Evolutionary conservation across 1,140 invertebrate species (phyloP), one percentile per base, ranked within the genome.

Genomic region (Drosophila pseudoobscura): DNA sequence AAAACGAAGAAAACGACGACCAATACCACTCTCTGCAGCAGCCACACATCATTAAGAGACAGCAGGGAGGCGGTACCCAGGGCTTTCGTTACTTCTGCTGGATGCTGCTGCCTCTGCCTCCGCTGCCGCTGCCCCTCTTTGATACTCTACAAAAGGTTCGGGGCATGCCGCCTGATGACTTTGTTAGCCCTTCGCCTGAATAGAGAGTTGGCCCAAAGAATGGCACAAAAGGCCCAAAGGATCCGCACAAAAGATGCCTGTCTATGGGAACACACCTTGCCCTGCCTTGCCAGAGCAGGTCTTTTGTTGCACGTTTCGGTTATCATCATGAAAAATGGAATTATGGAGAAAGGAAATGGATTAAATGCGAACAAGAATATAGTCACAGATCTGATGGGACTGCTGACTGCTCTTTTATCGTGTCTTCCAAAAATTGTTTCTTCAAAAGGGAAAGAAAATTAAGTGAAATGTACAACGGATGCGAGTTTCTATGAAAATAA

Each of bases 11-110:
- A 39, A 41, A 39, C 9, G 43, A 43, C 22, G n/a, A 50, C 43
- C 43, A 49, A 26, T 43, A 52, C 56, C 64, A 69, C 45, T 85
- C 82, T 85, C 78, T 87, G 82, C 80, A 76, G 78, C 78, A 80
- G 77, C 78, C 77, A 87, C 82, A 87, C 80, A 88, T 87, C 82
- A 87, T 87, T 87, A 87, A 62, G 78, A 78, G 83, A 75, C 83
- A 80, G 77, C 77, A 68, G 80, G 79, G 71, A 75, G 71, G 71
- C 71, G 71, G 74, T 74, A 61, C 70, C 69, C 49, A 53, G 60
- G 49, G 35, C 71, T 75, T 75, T 74, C 71, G 71, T 75, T 74
- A 52, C 69, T 70, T 74, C 71, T 24, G 60, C 20, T 20, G 20
- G 20, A 20, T 20, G 20, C 43, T 8, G 29, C 49, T 11, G 31